These are phyloP conservation scores for Paragorgia papillata DNA, from an alignment of 92 coral and sea anemone species.

Conservation along the genomic window DNA sequence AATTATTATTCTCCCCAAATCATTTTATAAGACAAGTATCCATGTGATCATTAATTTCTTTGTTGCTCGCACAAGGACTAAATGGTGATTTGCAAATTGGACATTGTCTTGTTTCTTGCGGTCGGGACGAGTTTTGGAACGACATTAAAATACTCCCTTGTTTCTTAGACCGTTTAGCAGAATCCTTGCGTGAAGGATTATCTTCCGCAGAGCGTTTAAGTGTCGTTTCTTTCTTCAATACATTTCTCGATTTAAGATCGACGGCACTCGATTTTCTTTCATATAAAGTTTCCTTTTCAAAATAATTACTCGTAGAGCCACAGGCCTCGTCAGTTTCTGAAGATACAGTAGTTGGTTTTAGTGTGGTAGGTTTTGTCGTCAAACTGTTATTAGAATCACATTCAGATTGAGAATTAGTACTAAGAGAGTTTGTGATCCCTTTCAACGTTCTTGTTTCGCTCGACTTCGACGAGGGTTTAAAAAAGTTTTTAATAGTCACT, in stretches of 20 bases:
- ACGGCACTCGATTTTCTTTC: background rate
- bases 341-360: background rate
- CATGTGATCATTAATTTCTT: slow-evolving; percentile 76
- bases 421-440: slow-evolving; percentile 2
- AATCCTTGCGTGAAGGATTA: slow-evolving; percentile 57
- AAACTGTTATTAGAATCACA: background rate
- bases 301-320: background rate
- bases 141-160: slow-evolving; percentile 35
- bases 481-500: slow-evolving; percentile 80
- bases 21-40: slow-evolving; percentile 79
- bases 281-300: background rate
- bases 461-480: slow-evolving; percentile 57
- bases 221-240: slow-evolving; percentile 60
- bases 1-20: background rate
- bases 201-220: slow-evolving; percentile 31
- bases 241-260: slow-evolving; percentile 25
- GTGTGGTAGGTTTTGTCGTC: background rate
- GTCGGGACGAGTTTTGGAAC: slow-evolving; percentile 1
- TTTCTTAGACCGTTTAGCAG: slow-evolving; percentile 15
- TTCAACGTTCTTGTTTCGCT: slow-evolving; percentile 10
- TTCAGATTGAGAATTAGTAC: background rate
- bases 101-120: slow-evolving; percentile 54
- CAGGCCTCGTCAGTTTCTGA: background rate
- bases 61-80: slow-evolving; percentile 66
- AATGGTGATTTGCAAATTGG: slow-evolving; percentile 81